phyloP scores from a whole-genome alignment of 2,888 invertebrate species.

The Heliconius ethilla region DNA sequence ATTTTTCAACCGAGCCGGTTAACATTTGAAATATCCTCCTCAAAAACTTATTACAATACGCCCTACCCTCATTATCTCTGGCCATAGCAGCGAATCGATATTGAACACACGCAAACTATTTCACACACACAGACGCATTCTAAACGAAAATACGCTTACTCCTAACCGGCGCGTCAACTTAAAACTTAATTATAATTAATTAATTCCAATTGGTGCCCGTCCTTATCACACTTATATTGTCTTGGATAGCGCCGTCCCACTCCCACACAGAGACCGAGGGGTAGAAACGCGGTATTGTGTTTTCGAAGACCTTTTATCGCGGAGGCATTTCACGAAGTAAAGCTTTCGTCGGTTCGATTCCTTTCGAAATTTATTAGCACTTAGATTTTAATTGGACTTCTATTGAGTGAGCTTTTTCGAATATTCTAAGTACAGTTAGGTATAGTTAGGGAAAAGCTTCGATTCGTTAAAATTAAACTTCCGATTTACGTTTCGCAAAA shows the following conservation, averaged over 20 bases:
- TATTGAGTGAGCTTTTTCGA: conserved; percentile 58
- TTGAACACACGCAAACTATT: conserved; percentile 62
- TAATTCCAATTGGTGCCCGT: conserved; percentile 85
- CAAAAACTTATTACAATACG: conserved; percentile 76
- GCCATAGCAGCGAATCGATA: conserved; percentile 79
- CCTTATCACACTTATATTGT: conserved; percentile 67
- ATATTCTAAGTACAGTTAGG: conserved; percentile 43
- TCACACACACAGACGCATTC: conserved; percentile 64
- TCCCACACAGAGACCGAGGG: conserved; percentile 66
- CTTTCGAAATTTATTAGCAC: conserved; percentile 77
- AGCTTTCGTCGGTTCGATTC: conserved; percentile 75
- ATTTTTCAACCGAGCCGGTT: conserved; percentile 45
- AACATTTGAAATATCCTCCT: conserved; percentile 59
- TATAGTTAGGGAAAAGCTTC: conserved; percentile 39
- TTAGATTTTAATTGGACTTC: conserved; percentile 76
- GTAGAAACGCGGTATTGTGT: conserved; percentile 75
- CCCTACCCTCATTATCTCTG: conserved; percentile 79
- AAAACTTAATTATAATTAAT: conserved; percentile 93
- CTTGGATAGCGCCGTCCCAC: conserved; percentile 74
- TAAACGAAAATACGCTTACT: conserved; percentile 74
- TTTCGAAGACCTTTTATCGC: conserved; percentile 81
- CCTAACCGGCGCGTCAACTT: conserved; percentile 86
- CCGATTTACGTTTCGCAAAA: conserved; percentile 4
- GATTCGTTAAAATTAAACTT: conserved; percentile 35
- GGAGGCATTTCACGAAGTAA: conserved; percentile 74